A percentile compares a stretch with the other conserved stretches of the same genome.
Conservation (phyloP, 2,888 invertebrate genomes). For the Limnephilus auricula region DNA sequence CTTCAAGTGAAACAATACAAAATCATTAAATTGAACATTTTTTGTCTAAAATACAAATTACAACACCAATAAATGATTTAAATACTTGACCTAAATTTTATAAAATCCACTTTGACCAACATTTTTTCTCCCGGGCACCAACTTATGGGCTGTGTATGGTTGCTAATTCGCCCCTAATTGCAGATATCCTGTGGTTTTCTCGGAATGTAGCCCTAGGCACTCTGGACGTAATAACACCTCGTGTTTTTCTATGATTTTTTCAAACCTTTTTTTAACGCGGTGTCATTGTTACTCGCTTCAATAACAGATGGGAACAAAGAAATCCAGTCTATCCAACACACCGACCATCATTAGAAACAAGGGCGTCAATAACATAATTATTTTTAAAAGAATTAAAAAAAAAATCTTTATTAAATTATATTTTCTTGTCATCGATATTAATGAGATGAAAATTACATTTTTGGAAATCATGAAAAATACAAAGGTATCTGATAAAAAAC, state of each 20-base stretch:
- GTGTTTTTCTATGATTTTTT: conserved; percentile 4
- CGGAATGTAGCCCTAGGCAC: not conserved
- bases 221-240: conserved; percentile 15
- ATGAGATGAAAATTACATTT: not conserved
- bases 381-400: not conserved
- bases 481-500: too few species aligned
- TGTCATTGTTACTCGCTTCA: conserved; percentile 18
- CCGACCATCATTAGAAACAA: conserved; percentile 5
- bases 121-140: not conserved
- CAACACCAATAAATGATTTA: not conserved
- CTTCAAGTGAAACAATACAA: conserved; percentile 10
- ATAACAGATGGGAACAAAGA: not conserved
- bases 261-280: conserved; percentile 2
- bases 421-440: not conserved
- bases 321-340: not conserved
- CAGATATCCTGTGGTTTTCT: conserved; percentile 24
- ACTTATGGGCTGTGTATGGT: not conserved
- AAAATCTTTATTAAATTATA: not conserved
- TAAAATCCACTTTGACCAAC: not conserved
- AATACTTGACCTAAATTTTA: not conserved
- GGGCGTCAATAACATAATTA: not conserved
- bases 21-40: not conserved
- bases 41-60: not conserved
- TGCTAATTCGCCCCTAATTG: conserved; percentile 19
- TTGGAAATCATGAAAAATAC: too few species aligned